Conservation (phyloP, 2,797 vertebrate species). For the Sarcoramphus papa region DNA sequence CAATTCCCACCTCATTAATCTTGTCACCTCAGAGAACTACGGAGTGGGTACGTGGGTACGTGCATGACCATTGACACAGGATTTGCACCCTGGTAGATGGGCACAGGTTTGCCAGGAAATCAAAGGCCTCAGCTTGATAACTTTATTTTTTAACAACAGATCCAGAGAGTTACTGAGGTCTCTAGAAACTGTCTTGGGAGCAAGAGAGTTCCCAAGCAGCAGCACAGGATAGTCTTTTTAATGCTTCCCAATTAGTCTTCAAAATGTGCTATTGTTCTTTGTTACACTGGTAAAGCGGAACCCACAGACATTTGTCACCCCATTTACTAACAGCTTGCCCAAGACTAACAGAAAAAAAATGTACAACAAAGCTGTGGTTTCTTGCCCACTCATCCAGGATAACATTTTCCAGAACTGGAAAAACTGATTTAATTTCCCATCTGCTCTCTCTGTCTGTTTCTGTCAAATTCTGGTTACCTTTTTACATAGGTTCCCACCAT, state of each 20-base stretch:
- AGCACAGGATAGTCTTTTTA: not conserved
- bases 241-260: not conserved
- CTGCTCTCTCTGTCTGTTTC: not conserved
- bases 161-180: not conserved
- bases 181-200: not conserved
- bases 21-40: not conserved
- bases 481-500: not conserved
- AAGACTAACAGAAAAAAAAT: not conserved
- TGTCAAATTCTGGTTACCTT: not conserved
- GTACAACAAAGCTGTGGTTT: not conserved
- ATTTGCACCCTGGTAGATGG: not conserved
- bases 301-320: not conserved
- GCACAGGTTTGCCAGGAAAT: not conserved
- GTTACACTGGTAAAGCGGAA: not conserved
- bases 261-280: not conserved
- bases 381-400: not conserved
- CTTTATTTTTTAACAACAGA: not conserved
- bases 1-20: not conserved
- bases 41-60: not conserved
- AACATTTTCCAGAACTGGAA: not conserved
- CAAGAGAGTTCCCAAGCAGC: not conserved
- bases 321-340: not conserved
- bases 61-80: rapidly evolving
- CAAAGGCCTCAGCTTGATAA: not conserved
- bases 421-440: not conserved